Conservation (phyloP, 2,888 invertebrate genomes). For the Diogma glabrata region DNA sequence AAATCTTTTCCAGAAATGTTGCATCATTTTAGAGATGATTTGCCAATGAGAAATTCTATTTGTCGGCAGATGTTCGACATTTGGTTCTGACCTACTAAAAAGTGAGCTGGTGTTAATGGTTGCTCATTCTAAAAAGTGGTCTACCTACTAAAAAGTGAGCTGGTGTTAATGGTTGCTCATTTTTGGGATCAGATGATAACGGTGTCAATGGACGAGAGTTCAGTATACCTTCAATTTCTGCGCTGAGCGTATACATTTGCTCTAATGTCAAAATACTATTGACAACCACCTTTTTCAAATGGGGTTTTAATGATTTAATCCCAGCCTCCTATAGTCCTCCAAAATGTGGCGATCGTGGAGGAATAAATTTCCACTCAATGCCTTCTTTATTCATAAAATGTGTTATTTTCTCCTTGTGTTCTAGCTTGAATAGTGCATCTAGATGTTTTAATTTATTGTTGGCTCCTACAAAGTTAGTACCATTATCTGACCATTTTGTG, state of each 20-base stretch:
- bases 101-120: no score
- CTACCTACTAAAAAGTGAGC: conserved; percentile 3
- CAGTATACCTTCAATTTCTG: no score
- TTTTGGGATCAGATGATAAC: background rate
- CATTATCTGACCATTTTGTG: conserved; percentile 2
- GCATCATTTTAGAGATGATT: no score
- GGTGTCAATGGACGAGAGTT: no score
- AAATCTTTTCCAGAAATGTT: no score
- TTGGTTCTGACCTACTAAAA: background rate
- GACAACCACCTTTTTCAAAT: no score
- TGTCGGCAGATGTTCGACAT: background rate
- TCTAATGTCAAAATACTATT: no score
- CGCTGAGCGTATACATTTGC: no score
- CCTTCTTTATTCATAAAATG: background rate
- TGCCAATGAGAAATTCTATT: background rate
- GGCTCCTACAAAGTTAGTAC: conserved; percentile 13
- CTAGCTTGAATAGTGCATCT: background rate
- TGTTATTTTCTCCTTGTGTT: background rate
- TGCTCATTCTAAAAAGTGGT: no score
- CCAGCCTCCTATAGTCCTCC: no score
- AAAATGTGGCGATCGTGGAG: background rate
- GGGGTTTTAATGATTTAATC: no score
- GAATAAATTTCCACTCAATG: background rate
- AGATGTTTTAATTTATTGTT: conserved; percentile 1
- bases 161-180: background rate